Evolutionary conservation across 37 sponge, comb jelly and placozoan genomes (phyloP).

Genomic region (Aphrocallistes beatrix): DNA sequence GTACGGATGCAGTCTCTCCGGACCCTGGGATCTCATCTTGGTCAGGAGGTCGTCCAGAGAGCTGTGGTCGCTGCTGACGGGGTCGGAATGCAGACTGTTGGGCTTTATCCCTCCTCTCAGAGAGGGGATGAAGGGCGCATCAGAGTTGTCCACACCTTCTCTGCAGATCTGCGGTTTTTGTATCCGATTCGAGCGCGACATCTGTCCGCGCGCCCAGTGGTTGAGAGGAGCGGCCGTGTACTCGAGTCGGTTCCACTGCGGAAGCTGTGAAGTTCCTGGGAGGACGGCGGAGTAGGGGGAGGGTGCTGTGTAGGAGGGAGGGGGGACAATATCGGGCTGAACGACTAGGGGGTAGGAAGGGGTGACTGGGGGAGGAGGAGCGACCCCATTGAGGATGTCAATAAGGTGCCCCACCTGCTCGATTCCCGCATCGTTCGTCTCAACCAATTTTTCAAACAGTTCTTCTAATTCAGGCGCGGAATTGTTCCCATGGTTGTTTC

Average conservation of each 20-base stretch:
- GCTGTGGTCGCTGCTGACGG: slow-evolving; percentile 23
- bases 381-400: slow-evolving; percentile 25
- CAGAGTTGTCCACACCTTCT: slow-evolving; percentile 70
- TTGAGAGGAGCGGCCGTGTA: background rate
- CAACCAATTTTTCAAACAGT: slow-evolving; percentile 58
- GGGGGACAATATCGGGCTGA: background rate
- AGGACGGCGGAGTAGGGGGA: background rate
- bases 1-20: background rate
- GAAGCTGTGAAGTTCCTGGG: background rate
- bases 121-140: slow-evolving; percentile 57
- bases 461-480: slow-evolving; percentile 51
- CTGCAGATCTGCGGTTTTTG: slow-evolving; percentile 60
- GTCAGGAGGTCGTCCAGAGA: slow-evolving; percentile 1
- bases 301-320: background rate
- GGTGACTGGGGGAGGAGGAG: background rate
- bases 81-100: slow-evolving; percentile 46
- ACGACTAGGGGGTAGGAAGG: background rate
- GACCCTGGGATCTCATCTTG: background rate
- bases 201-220: background rate
- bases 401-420: slow-evolving; percentile 62
- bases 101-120: slow-evolving; percentile 54
- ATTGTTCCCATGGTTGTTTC: background rate
- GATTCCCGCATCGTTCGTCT: slow-evolving; percentile 71
- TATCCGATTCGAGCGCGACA: slow-evolving; percentile 44
- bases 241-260: background rate